Evolutionary conservation across 2,888 invertebrate genomes (phyloP).

Genomic region (Beris morrisii): DNA sequence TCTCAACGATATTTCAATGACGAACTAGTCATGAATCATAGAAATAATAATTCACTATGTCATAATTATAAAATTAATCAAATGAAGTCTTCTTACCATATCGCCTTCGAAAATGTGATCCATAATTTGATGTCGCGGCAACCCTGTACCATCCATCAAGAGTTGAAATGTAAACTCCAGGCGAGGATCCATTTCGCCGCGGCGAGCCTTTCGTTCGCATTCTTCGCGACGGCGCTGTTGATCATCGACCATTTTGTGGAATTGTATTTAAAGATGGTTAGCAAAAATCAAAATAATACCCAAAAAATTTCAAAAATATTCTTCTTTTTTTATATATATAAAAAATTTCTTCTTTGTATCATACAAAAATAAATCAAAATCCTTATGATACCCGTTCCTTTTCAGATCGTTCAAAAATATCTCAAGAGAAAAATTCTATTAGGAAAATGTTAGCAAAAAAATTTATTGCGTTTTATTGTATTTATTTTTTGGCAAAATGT

Average conservation of each 20-base stretch:
- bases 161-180: conserved; percentile 89
- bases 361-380: neutral
- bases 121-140: conserved; percentile 83
- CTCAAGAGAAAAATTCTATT: conserved; percentile 6
- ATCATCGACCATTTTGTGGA: conserved; percentile 51
- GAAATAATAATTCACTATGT: no score
- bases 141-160: conserved; percentile 79
- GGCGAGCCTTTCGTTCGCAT: conserved; percentile 87
- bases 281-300: conserved; percentile 34
- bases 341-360: conserved; percentile 6
- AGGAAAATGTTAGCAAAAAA: no score
- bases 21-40: no score
- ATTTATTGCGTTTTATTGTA: no score
- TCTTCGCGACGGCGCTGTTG: conserved; percentile 77
- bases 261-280: conserved; percentile 14
- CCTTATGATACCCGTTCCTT: neutral
- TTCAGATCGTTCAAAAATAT: neutral
- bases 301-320: neutral
- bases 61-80: no score
- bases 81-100: conserved; percentile 63
- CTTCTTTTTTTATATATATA: neutral
- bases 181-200: conserved; percentile 91
- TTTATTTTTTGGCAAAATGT: no score
- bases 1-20: no score
- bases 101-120: conserved; percentile 89